phyloP scores from a whole-genome alignment of 2,113 vertebrate genomes.

The Astur gentilis region DNA sequence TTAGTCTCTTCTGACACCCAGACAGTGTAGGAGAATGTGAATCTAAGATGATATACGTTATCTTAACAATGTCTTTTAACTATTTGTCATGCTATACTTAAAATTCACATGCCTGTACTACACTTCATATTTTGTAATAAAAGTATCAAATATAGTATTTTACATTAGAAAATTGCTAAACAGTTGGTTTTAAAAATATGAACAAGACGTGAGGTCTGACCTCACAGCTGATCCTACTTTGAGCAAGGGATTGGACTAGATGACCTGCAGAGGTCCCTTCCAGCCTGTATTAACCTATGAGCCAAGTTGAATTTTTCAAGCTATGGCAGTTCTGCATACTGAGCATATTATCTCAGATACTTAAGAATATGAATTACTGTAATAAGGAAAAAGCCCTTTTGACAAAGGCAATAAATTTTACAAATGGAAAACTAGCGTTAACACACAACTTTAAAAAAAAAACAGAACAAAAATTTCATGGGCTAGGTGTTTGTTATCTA shows the following conservation, averaged over 20 bases:
- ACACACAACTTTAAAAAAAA: not conserved
- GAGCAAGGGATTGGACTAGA: not conserved
- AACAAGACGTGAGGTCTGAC: not conserved
- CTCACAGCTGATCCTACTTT: not conserved
- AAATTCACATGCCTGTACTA: not conserved
- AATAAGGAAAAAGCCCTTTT: not conserved
- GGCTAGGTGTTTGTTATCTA: not conserved
- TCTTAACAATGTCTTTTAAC: not conserved
- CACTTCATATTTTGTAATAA: not conserved
- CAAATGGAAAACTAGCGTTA: not conserved
- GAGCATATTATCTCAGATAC: not conserved
- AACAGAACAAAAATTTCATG: not conserved
- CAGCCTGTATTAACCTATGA: not conserved
- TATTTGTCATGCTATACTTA: not conserved
- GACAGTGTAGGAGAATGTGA: not conserved
- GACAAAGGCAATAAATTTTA: not conserved
- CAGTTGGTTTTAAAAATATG: not conserved
- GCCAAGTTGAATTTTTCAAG: not conserved
- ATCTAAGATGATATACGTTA: not conserved
- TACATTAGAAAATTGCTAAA: not conserved
- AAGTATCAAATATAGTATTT: not conserved
- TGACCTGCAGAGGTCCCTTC: not conserved
- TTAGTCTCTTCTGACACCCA: not conserved
- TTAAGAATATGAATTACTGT: not conserved
- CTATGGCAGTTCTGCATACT: not conserved